These are phyloP conservation scores for Sinosuthora webbiana DNA, from an alignment of 2,113 vertebrate genomes.

Conservation along the genomic window DNA sequence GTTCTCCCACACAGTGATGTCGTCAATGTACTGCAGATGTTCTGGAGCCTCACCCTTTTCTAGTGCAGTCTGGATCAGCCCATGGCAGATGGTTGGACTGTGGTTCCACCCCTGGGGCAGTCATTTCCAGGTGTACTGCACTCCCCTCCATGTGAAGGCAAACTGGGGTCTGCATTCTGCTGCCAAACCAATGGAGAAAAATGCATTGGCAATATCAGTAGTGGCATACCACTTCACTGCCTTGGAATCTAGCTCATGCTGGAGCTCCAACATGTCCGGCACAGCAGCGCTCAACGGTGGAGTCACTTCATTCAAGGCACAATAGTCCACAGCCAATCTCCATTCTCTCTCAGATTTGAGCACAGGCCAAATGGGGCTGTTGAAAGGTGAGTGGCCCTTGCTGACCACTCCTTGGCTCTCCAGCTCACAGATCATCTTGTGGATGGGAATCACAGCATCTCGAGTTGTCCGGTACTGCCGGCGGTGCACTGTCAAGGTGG, in stretches of 20 bases:
- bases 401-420: background rate
- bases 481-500: background rate
- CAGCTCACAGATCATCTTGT: background rate
- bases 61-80: too few species aligned
- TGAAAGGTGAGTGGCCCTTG: background rate
- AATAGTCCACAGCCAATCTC: background rate
- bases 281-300: background rate
- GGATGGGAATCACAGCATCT: background rate
- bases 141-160: rapidly evolving
- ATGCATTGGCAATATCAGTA: background rate
- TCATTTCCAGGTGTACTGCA: background rate
- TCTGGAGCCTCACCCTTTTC: too few species aligned
- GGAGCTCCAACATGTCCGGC: too few species aligned
- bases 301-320: background rate
- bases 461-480: background rate
- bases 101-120: too few species aligned
- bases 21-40: too few species aligned
- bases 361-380: background rate
- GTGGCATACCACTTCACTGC: too few species aligned
- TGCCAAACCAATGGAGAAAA: background rate
- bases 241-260: too few species aligned
- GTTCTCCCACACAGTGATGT: too few species aligned
- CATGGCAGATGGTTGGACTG: background rate
- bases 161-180: background rate
- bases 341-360: background rate